phyloP scores from a whole-genome alignment of 2,797 vertebrate genomes.

The Anolis apletophallus region DNA sequence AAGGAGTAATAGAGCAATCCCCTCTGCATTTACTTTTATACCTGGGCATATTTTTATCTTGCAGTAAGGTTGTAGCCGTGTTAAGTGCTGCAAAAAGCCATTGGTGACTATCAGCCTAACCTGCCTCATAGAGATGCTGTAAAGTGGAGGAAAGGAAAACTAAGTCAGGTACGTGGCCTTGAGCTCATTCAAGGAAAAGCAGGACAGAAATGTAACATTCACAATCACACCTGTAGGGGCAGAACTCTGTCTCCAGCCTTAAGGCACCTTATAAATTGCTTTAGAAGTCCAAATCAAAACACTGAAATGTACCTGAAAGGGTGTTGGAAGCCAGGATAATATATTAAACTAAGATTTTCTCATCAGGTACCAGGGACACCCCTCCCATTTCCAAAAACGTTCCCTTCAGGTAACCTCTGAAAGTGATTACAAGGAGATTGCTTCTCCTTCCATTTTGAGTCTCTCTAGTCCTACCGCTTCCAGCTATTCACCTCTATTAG shows the following conservation, averaged over 20 bases:
- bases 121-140: too few species aligned
- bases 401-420: constrained; percentile 12
- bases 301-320: background rate
- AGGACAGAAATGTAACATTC: too few species aligned
- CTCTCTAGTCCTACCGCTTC: background rate
- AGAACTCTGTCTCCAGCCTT: background rate
- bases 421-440: constrained; percentile 17
- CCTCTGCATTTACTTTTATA: background rate
- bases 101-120: too few species aligned
- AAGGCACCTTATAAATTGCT: background rate
- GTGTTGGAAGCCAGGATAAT: background rate
- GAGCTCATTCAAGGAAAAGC: too few species aligned
- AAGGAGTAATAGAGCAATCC: background rate
- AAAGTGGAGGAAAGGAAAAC: too few species aligned
- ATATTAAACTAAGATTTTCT: background rate
- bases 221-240: too few species aligned
- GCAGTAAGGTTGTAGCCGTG: too few species aligned
- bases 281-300: constrained; percentile 1
- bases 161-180: too few species aligned
- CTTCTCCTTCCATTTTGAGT: constrained; percentile 12
- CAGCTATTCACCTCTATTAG: constrained; percentile 27
- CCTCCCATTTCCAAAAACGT: background rate
- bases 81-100: background rate
- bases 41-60: background rate
- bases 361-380: background rate